phyloP scores from a whole-genome alignment of 1,140 invertebrate genomes.

The Drosophila nigromelanica region DNA sequence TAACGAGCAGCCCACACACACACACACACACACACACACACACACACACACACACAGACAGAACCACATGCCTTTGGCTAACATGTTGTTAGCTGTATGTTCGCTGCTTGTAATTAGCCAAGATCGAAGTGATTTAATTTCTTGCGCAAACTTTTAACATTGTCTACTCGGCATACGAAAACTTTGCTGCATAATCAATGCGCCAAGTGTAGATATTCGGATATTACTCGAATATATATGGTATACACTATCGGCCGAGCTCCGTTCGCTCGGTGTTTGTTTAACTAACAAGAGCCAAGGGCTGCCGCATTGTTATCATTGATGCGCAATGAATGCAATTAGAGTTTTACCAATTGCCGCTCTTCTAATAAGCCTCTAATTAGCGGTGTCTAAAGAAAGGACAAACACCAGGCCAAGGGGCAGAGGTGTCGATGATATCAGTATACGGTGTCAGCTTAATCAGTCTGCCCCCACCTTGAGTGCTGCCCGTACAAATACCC shows the following conservation, averaged over 20 bases:
- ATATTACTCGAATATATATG: slow-evolving; percentile 24
- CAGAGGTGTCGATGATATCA: slow-evolving; percentile 52
- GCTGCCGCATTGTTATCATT: slow-evolving; percentile 60
- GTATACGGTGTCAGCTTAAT: slow-evolving; percentile 40
- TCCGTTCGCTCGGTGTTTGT: slow-evolving; percentile 9
- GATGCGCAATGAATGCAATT: slow-evolving; percentile 78
- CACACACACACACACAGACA: not conserved
- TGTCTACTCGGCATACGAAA: slow-evolving; percentile 78
- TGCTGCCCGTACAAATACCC: not conserved
- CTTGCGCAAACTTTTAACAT: slow-evolving; percentile 80
- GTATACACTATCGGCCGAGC: not conserved
- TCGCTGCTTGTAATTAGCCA: slow-evolving; percentile 76
- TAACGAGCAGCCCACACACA: slow-evolving; percentile 61
- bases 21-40: slow-evolving; percentile 10
- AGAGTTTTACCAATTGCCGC: slow-evolving; percentile 67
- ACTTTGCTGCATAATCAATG: slow-evolving; percentile 65
- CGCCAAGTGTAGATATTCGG: slow-evolving; percentile 42
- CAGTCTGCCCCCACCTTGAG: not conserved
- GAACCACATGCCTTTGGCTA: slow-evolving; percentile 8
- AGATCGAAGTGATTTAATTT: slow-evolving; percentile 83
- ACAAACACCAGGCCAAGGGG: slow-evolving; percentile 5
- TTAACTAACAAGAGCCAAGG: slow-evolving; percentile 10
- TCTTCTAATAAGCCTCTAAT: slow-evolving; percentile 69
- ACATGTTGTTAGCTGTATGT: slow-evolving; percentile 55
- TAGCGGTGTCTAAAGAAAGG: slow-evolving; percentile 47